These are phyloP conservation scores for Myiothlypis coronata DNA, from an alignment of 2,797 vertebrate genomes.

Conservation along the genomic window DNA sequence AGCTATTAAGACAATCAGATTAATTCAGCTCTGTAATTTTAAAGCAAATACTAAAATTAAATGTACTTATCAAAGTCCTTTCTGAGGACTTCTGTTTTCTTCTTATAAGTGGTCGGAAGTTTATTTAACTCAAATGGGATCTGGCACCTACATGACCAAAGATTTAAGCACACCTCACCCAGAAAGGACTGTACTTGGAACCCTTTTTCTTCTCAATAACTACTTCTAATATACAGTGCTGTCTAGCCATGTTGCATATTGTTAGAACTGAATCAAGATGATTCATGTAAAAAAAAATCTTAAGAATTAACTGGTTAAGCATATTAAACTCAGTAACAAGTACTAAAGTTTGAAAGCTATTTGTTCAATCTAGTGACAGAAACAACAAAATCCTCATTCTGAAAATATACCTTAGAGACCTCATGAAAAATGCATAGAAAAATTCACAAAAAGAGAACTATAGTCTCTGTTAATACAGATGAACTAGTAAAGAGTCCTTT, in stretches of 20 bases:
- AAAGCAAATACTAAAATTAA: not conserved
- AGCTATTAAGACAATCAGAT: not conserved
- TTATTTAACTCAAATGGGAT: not conserved
- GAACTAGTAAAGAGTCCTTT: not conserved
- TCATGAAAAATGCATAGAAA: not conserved
- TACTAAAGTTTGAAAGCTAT: not conserved
- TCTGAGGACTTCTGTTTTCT: not conserved
- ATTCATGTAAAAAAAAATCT: not conserved
- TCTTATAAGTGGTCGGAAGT: not conserved
- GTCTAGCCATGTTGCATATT: fast-evolving
- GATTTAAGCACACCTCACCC: not conserved
- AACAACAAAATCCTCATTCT: not conserved
- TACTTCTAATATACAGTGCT: not conserved
- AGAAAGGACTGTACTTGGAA: not conserved
- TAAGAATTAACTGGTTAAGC: not conserved
- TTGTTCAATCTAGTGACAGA: not conserved
- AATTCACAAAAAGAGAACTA: not conserved
- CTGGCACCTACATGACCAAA: not conserved
- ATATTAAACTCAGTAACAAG: not conserved
- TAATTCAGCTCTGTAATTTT: not conserved
- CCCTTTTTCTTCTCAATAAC: not conserved
- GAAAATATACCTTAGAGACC: not conserved
- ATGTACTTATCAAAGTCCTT: not conserved
- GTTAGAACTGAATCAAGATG: not conserved
- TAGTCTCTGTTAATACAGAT: not conserved